Conservation (phyloP, 2,888 invertebrate genomes). For the Bellardia pandia region DNA sequence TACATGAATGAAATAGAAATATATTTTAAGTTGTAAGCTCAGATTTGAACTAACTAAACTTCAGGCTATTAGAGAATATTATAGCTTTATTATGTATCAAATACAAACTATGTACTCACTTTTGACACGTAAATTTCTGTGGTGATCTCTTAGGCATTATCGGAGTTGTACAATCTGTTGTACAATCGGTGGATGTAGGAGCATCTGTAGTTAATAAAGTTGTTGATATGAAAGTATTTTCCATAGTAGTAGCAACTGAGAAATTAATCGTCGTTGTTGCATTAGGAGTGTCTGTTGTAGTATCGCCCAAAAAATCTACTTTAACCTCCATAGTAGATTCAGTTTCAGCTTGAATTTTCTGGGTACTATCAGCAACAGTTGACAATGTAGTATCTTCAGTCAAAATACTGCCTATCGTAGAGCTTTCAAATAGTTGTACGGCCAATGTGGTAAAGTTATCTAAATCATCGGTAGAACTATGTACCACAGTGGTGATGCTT, state of each 20-base stretch:
- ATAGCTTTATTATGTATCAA: not conserved
- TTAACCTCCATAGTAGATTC: conserved; percentile 24
- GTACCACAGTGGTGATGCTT: conserved; percentile 40
- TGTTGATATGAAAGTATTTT: conserved; percentile 13
- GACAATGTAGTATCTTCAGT: conserved; percentile 15
- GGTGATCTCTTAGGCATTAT: conserved; percentile 62
- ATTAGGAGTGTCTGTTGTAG: conserved; percentile 1
- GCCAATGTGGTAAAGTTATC: conserved; percentile 47
- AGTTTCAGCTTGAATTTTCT: not conserved
- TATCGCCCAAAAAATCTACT: conserved; percentile 18
- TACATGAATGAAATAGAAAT: conserved; percentile 77
- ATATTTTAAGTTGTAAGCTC: not conserved
- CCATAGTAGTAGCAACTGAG: not conserved
- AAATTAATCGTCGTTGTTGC: not conserved
- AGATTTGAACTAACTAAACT: no score
- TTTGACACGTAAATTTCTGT: conserved; percentile 79
- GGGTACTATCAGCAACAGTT: not conserved
- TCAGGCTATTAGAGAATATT: no score
- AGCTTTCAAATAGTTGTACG: conserved; percentile 25
- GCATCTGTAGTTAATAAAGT: conserved; percentile 39
- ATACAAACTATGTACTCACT: conserved; percentile 75
- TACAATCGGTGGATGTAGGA: not conserved
- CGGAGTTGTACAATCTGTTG: conserved; percentile 15
- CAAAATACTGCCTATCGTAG: not conserved
- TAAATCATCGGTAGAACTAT: conserved; percentile 26